Evolutionary conservation across 2,888 invertebrate species (phyloP), one percentile per base, ranked within the genome.

Genomic region (Malthinus flaveolus): DNA sequence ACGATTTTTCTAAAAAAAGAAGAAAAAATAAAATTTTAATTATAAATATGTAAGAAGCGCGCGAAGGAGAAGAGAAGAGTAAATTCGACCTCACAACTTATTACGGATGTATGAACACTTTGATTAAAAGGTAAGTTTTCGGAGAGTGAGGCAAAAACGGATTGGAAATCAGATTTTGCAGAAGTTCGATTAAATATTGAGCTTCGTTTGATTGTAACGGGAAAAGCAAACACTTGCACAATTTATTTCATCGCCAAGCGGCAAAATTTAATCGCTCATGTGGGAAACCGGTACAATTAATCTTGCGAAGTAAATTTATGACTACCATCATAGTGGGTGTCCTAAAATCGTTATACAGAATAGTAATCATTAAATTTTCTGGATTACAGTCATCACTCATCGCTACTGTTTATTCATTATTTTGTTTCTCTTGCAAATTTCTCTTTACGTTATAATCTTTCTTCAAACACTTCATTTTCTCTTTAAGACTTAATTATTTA

Each of bases 261-360:
- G 66, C 66, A 62, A 64, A 69, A 70, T 72, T 69, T 69, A 71
- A 69, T 70, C 70, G 71, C 53, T 66, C 67, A 68, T 69, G 67
- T 67, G 68, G 68, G 70, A 65, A 68, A 65, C 58, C 68, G 61
- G 62, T 62, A 59, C 69, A 68, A 71, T 71, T 71, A 71, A 71
- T 70, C 70, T 69, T 64, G 53, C 49, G 39, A 54, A 23, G 46
- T 45, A 59, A 66, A 69, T 69, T 69, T 68, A 68, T 66, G 66
- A 56, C 58, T 52, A 60, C 63, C 66, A 64, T 66, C 64, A 61
- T 54, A 60, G 52, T 61, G 58, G 56, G 62, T 62, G 47, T 62
- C 61, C 61, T 63, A 62, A 63, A 64, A 67, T 66, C 61, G 65
- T 64, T 66, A 62, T 56, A 51, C 62, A 62, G 65, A 68, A 60